Evolutionary conservation across 2,797 vertebrate genomes (phyloP).

Genomic region (Peromyscus aztecus): DNA sequence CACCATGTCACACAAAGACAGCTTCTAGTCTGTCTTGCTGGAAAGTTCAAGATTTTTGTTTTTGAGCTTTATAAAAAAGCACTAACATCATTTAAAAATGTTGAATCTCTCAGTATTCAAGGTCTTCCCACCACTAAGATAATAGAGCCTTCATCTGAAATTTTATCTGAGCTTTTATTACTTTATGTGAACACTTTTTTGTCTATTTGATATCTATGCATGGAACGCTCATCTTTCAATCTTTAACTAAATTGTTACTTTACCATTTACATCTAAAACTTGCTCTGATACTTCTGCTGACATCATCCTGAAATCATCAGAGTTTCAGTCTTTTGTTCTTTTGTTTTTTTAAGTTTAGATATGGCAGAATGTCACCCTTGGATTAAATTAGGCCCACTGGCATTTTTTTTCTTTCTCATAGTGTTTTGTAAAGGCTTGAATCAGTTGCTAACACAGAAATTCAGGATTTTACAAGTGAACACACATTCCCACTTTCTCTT

Average conservation of each 20-base stretch:
- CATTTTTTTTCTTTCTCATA: background rate
- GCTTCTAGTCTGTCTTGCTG: background rate
- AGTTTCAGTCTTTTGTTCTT: background rate
- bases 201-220: slow-evolving; percentile 37
- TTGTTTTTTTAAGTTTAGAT: slow-evolving; percentile 42
- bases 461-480: background rate
- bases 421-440: slow-evolving; percentile 48
- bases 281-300: background rate
- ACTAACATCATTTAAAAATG: slow-evolving; percentile 48
- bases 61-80: slow-evolving; percentile 48
- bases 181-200: slow-evolving; percentile 6
- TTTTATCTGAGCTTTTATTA: slow-evolving; percentile 24
- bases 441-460: slow-evolving; percentile 5
- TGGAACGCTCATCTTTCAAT: slow-evolving; percentile 17
- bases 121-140: background rate
- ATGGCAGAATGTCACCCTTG: background rate
- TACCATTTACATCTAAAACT: slow-evolving; percentile 22
- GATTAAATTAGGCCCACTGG: background rate
- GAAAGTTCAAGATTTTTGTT: slow-evolving; percentile 49
- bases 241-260: background rate
- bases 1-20: background rate
- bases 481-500: background rate
- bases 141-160: slow-evolving; percentile 30
- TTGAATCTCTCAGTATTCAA: background rate
- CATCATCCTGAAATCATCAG: slow-evolving; percentile 26